phyloP scores from a whole-genome alignment of 1,140 invertebrate species.

The Drosophila insularis region DNA sequence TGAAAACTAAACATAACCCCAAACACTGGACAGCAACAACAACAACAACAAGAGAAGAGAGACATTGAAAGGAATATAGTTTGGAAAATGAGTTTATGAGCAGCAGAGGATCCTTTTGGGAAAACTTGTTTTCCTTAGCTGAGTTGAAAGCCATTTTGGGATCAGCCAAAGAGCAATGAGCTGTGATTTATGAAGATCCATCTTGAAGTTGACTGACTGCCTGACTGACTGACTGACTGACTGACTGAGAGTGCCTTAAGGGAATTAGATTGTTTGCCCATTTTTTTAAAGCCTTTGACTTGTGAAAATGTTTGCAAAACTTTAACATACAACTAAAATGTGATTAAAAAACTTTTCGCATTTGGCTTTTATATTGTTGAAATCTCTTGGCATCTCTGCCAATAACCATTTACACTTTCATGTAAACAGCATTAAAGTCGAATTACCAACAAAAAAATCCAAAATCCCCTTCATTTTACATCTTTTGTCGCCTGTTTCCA shows the following conservation, averaged over 20 bases:
- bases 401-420: conserved; percentile 57
- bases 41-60: conserved; percentile 16
- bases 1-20: conserved; percentile 66
- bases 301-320: not conserved
- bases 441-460: conserved; percentile 1
- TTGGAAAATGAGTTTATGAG: conserved; percentile 64
- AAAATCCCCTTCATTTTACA: not conserved
- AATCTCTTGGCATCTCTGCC: conserved; percentile 42
- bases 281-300: not conserved
- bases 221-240: not conserved
- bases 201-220: conserved; percentile 31
- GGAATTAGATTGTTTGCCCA: conserved; percentile 21
- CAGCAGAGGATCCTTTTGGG: conserved; percentile 58
- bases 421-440: conserved; percentile 59
- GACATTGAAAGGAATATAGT: conserved; percentile 46
- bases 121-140: conserved; percentile 22
- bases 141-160: conserved; percentile 16
- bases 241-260: not conserved
- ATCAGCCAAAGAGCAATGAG: conserved; percentile 23
- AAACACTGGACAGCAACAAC: conserved; percentile 33
- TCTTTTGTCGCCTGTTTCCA: not conserved
- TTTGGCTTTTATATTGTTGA: conserved; percentile 28
- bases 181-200: conserved; percentile 59
- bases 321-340: conserved; percentile 25
- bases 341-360: conserved; percentile 42